A percentile compares a stretch with the other conserved stretches of the same genome.
Conservation (phyloP, 1,140 invertebrate genomes). For the Diprion similis region DNA sequence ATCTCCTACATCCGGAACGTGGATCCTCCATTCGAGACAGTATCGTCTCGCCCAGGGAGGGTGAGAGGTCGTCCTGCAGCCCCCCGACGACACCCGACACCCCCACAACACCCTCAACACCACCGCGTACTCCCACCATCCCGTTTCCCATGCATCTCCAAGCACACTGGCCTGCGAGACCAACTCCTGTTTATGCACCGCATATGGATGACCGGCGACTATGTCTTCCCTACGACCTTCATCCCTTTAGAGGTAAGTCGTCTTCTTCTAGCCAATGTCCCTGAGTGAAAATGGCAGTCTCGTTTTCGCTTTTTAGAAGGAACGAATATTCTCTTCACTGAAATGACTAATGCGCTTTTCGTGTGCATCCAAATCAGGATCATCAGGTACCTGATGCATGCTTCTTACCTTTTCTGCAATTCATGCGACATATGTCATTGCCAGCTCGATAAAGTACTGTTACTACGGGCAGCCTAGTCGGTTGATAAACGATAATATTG, state of each 20-base stretch:
- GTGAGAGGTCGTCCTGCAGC: not conserved
- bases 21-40: not conserved
- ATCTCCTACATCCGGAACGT: not conserved
- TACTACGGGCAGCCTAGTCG: too few relatives aligned
- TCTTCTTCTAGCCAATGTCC: too few relatives aligned
- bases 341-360: too few relatives aligned
- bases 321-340: too few relatives aligned
- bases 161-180: constrained; percentile 10
- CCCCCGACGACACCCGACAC: not conserved
- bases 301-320: too few relatives aligned
- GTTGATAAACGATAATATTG: too few relatives aligned
- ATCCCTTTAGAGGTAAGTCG: not conserved
- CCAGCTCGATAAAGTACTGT: too few relatives aligned
- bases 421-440: too few relatives aligned
- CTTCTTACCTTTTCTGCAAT: too few relatives aligned
- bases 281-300: too few relatives aligned
- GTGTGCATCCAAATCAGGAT: too few relatives aligned
- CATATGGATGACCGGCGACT: constrained; percentile 7
- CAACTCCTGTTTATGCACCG: constrained; percentile 1
- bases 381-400: too few relatives aligned
- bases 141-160: not conserved
- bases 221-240: constrained; percentile 3
- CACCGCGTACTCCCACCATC: not conserved
- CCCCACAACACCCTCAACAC: not conserved
- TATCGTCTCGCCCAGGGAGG: not conserved